Evolutionary conservation across 2,888 invertebrate species (phyloP), one percentile per base, ranked within the genome.

Genomic region (Quadroppia sp.): DNA sequence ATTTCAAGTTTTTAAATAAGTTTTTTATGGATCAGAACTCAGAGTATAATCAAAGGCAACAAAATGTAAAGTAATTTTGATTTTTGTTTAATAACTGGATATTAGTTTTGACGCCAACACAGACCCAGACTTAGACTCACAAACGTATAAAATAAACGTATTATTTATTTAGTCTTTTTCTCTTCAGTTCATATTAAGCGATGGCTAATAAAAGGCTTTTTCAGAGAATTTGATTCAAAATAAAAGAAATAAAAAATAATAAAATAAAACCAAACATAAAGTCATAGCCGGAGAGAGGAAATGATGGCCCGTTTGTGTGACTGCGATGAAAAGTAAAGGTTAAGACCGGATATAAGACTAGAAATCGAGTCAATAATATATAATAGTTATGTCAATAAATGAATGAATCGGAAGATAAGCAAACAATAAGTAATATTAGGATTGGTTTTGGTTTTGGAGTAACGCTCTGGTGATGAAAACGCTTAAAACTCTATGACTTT

Each of bases 381-480:
- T 64, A 64, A 40, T 69, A 69, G 36, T 69, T 69, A 45, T 69
- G 69, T 45, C 69, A 69, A 69, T 69, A 69, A 25, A 69, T 69
- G 69, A 69, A 42, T 69, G 69, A 64, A 40, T 64, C 61, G 40
- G 69, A 69, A 42, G 40, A 69, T 69, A 69, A 25, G n/a, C 23
- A 69, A 69, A 69, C 45, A 69, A 42, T 69, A 23, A 45, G 23
- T 20, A 20, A 64, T 64, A 64, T 30, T 28, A 23, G 13, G 28
- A 56, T 40, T 64, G 30, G 64, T 20, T 64, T 64, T 20, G 36
- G 64, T 40, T n/a, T n/a, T n/a, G 36, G 64, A 17, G 61, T 64
- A 64, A 64, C 64, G 64, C 64, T 64, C 64, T 64, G 40, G 17
- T 40, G 64, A 64, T 36, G 40, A 40, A 36, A 64, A 64, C 32